phyloP scores from a whole-genome alignment of 1,140 invertebrate genomes.

The Scaptomyza montana region DNA sequence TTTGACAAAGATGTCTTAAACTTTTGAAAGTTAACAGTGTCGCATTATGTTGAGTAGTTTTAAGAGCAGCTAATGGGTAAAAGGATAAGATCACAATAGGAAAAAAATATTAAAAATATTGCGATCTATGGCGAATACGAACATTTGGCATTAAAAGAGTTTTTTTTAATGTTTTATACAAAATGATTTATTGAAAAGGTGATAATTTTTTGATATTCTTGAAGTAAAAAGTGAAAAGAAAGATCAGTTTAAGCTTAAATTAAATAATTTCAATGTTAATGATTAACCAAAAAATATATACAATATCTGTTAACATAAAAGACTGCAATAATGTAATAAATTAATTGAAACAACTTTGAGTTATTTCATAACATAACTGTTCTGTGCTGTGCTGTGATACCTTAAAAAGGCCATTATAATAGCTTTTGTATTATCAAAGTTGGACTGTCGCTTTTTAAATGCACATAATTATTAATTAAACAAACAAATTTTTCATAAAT shows the following conservation, averaged over 20 bases:
- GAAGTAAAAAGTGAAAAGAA: too few species aligned
- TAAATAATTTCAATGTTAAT: too few species aligned
- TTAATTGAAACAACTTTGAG: slow-evolving; percentile 1
- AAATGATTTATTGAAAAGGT: too few species aligned
- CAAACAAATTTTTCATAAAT: background rate
- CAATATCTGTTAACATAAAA: background rate
- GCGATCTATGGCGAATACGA: too few species aligned
- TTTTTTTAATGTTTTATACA: too few species aligned
- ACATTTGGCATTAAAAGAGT: too few species aligned
- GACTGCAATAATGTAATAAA: background rate
- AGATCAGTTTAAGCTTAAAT: too few species aligned
- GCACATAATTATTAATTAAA: slow-evolving; percentile 8
- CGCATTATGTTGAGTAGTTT: background rate
- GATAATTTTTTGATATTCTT: too few species aligned
- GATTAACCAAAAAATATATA: background rate
- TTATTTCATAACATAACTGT: slow-evolving; percentile 4
- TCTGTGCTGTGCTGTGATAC: slow-evolving; percentile 26
- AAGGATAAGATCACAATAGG: background rate
- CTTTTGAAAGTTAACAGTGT: background rate
- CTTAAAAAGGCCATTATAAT: slow-evolving; percentile 20
- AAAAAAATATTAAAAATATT: too few species aligned
- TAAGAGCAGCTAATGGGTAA: background rate
- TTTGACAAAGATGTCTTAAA: background rate
- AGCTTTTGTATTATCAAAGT: slow-evolving; percentile 34
- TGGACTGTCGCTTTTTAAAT: slow-evolving; percentile 21